Conservation (phyloP, 1,140 invertebrate species). For the Bombus confusus region DNA sequence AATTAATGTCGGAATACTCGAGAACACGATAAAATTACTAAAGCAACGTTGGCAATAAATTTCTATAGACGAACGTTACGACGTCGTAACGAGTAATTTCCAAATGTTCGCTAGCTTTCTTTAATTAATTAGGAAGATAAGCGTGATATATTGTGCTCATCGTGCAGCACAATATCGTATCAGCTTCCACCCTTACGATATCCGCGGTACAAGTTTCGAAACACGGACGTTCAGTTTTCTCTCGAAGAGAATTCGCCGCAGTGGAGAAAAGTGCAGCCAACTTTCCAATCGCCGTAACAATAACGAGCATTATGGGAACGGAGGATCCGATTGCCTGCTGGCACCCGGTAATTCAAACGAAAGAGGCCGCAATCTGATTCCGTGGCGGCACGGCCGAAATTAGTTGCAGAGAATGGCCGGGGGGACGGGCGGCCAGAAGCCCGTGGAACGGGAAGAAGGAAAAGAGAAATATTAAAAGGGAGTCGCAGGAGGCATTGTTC, state of each 20-base stretch:
- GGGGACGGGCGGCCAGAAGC: neutral
- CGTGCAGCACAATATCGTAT: too few species aligned
- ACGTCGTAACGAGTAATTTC: too few species aligned
- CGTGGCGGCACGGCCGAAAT: constrained; percentile 41
- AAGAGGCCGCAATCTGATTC: constrained; percentile 39
- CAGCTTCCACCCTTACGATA: neutral
- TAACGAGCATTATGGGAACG: neutral
- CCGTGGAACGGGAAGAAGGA: neutral
- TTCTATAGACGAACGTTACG: too few species aligned
- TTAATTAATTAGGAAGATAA: too few species aligned
- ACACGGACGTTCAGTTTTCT: neutral
- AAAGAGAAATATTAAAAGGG: constrained; percentile 46
- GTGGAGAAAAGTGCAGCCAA: neutral
- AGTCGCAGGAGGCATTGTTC: constrained; percentile 51
- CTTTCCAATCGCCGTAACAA: neutral
- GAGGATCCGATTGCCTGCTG: constrained; percentile 16
- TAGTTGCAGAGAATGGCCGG: constrained; percentile 33
- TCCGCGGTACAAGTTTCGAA: neutral
- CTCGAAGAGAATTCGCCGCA: neutral
- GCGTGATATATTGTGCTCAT: too few species aligned
- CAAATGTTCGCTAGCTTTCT: too few species aligned
- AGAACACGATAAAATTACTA: too few species aligned
- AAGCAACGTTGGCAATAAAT: too few species aligned
- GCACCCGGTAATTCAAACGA: constrained; percentile 28
- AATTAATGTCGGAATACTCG: too few species aligned